phyloP scores from a whole-genome alignment of 2,888 invertebrate species.

The Polia nebulosa region DNA sequence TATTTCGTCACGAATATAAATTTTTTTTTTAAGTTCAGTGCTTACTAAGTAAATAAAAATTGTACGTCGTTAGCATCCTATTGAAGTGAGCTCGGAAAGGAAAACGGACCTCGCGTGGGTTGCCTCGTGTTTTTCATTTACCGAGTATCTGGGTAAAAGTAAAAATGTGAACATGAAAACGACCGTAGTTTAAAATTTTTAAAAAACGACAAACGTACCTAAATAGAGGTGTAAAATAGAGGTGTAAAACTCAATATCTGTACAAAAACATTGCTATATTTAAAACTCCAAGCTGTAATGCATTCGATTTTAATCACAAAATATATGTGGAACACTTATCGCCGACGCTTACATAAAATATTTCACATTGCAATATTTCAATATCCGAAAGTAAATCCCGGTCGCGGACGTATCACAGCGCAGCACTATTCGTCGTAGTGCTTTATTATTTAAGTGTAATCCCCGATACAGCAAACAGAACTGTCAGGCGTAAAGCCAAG shows the following conservation, averaged over 20 bases:
- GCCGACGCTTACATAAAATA: conserved; percentile 25
- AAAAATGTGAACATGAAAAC: background rate
- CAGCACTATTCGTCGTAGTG: conserved; percentile 58
- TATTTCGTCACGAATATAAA: conserved; percentile 4
- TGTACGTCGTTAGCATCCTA: conserved; percentile 36
- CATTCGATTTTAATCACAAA: conserved; percentile 33
- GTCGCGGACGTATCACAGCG: conserved; percentile 26
- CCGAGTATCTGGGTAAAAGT: background rate
- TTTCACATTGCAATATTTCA: conserved; percentile 45
- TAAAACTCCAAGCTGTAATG: background rate
- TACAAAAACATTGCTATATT: conserved; percentile 6
- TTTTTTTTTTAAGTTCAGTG: background rate
- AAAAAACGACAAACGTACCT: no score
- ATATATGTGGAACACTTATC: conserved; percentile 28
- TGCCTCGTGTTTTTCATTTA: conserved; percentile 19
- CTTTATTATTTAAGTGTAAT: conserved; percentile 70
- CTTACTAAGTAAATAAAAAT: conserved; percentile 7
- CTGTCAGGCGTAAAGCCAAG: conserved; percentile 52
- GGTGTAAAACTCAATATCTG: background rate
- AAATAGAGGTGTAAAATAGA: background rate
- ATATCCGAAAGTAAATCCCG: conserved; percentile 42
- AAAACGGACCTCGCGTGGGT: conserved; percentile 8
- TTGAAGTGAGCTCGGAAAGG: conserved; percentile 13
- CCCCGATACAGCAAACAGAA: conserved; percentile 58
- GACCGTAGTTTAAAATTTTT: no score